Conservation (phyloP, 2,888 invertebrate species). For the Drepanosiphum platanoidis region DNA sequence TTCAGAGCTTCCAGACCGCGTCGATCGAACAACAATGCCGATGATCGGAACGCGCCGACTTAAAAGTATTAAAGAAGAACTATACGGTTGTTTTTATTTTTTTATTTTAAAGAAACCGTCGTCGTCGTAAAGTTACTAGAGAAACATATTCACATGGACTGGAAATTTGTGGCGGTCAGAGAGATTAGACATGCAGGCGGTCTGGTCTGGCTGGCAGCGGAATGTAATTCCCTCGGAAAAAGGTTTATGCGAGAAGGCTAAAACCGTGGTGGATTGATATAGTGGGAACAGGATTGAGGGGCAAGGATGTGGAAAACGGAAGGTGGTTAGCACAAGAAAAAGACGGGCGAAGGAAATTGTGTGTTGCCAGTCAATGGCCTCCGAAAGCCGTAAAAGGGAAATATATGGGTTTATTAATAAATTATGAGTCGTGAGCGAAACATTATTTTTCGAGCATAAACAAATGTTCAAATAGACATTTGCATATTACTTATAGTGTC, state of each 20-base stretch:
- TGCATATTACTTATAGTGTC: neutral
- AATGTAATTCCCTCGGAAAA: neutral
- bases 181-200: neutral
- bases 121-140: no score
- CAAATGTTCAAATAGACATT: slow-evolving; percentile 13
- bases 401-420: slow-evolving; percentile 20
- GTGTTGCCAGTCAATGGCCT: neutral
- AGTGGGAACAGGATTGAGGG: neutral
- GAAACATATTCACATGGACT: neutral
- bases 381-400: neutral
- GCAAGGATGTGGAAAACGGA: slow-evolving; percentile 1
- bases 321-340: neutral
- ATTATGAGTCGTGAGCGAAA: neutral
- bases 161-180: neutral
- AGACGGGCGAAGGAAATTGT: neutral
- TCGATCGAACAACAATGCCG: no score
- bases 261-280: neutral
- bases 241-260: neutral
- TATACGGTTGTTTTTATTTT: no score
- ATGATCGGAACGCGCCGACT: no score
- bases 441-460: slow-evolving; percentile 1
- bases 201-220: no score
- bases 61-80: no score
- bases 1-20: no score
- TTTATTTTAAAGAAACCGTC: no score